Evolutionary conservation across 2,888 invertebrate genomes (phyloP), one percentile per base, ranked within the genome.

Genomic region (Corythucha ciliata): DNA sequence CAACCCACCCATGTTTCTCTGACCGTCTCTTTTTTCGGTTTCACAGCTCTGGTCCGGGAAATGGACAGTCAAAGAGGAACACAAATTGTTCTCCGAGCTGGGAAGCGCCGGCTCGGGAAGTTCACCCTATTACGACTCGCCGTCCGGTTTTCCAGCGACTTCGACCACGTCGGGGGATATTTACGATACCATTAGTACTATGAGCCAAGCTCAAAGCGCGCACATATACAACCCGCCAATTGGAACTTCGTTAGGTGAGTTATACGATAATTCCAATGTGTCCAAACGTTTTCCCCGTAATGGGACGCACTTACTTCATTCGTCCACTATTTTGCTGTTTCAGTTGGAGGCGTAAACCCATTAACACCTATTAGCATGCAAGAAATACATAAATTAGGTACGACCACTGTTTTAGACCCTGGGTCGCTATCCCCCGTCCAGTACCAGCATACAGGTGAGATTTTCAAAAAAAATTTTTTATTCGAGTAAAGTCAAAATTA

Each of bases 31-130:
- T 39, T 8, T 40, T 51, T 21, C 21, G 37, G 8, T 36, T 36
- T 8, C 65, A 61, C 72, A 83, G 83, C 74, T 84, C 58, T 88
- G 88, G 76, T 83, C 89, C 58, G 79, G 80, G 57, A 90, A 90
- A 73, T 89, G 89, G 89, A 85, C 84, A 69, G 81, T 89, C 66
- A 89, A 90, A 69, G 89, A 90, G 69, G 88, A 89, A 67, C 87
- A 88, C 72, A 89, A 89, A 70, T 71, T 89, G 45, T 71, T 89
- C 57, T 86, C 86, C 41, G 89, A 89, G 68, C 74, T 89, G 40
- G 84, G 85, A 24, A 76, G 76, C 58, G 71, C 74, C 32, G 74
- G 74, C 44, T 68, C 71, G 48, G 72, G 66, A 18, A 66, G 65
- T 18, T 65, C 65, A 12, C 64, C 65, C 16, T 67, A 67, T 60